A percentile compares a stretch with the other conserved stretches of the same genome.
These are phyloP conservation scores for Neotoxoptera formosana DNA, from an alignment of 1,140 invertebrate genomes.

Conservation along the genomic window DNA sequence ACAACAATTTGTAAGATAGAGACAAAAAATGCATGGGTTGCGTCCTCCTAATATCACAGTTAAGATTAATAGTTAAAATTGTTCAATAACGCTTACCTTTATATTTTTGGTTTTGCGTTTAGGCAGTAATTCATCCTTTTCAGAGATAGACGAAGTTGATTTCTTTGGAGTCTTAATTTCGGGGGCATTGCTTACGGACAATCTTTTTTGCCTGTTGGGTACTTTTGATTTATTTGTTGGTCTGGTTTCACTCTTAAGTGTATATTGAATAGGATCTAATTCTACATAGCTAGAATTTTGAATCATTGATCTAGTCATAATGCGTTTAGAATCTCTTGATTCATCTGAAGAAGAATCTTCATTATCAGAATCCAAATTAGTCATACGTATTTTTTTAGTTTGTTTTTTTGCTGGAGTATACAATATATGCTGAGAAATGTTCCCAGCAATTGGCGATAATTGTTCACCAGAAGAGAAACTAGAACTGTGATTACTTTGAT, in stretches of 20 bases:
- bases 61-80: too few species aligned
- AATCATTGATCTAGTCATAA: not conserved
- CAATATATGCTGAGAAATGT: not conserved
- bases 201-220: not conserved
- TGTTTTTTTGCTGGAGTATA: slow-evolving; percentile 29
- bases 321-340: not conserved
- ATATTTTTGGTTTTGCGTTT: not conserved
- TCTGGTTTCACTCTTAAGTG: not conserved
- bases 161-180: not conserved
- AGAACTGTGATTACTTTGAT: not conserved
- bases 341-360: not conserved
- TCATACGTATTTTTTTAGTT: not conserved
- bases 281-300: not conserved
- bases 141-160: too few species aligned
- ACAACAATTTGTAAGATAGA: too few species aligned
- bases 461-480: not conserved
- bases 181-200: not conserved
- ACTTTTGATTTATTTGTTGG: not conserved
- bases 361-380: not conserved
- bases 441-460: slow-evolving; percentile 8
- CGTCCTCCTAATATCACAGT: too few species aligned
- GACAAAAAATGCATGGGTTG: too few species aligned
- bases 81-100: not conserved
- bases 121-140: not conserved
- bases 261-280: not conserved